Base-by-base conservation (phyloP, 2,113 vertebrate species). In the Mesitornis unicolor region DNA sequence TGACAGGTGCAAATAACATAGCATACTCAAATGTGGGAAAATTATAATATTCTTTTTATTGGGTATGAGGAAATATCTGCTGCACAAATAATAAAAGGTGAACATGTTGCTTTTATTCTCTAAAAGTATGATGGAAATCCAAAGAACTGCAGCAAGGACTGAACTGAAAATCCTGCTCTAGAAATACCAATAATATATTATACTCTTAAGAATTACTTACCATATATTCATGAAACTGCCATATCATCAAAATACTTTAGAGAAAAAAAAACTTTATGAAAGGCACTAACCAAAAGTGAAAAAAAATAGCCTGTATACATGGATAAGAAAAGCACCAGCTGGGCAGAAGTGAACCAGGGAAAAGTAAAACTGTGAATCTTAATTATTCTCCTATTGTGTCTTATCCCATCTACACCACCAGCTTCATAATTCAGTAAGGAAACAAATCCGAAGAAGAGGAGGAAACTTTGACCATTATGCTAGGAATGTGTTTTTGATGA, bases 401-500 rank as follows among this genome's bases (percentile, higher is more conserved):
- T 67, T 4, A 0, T 78, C n/a, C 38, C 47, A 77, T 35, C 33
- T 43, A 68, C 9, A 71, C 13, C 51, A 82, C 11, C 38, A 93
- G 64, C 38, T 87, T 82, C 40, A 90, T 3, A 78, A 74, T 43
- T 81, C 87, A 78, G 20, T 68, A 64, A 51, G 53, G 77, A 96
- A 85, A 69, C 38, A 85, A 77, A 90, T 13, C 71, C 70, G 42
- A 84, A 64, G 10, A 68, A 26, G 10, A 42, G 47, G 40, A 78
- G 40, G 36, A 90, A 91, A 81, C 25, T 22, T 18, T 45, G 50
- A 81, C 47, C 57, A 84, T 56, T 86, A 35, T 56, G 79, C 80
- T 64, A 95, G 43, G 60, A 93, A 82, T 84, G 33, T 61, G 61
- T 4, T 92, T 95, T 89, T 82, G 70, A 84, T 93, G 20, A 89